Conservation (phyloP, 2,888 invertebrate genomes). For the Meiosimyza platycephala region DNA sequence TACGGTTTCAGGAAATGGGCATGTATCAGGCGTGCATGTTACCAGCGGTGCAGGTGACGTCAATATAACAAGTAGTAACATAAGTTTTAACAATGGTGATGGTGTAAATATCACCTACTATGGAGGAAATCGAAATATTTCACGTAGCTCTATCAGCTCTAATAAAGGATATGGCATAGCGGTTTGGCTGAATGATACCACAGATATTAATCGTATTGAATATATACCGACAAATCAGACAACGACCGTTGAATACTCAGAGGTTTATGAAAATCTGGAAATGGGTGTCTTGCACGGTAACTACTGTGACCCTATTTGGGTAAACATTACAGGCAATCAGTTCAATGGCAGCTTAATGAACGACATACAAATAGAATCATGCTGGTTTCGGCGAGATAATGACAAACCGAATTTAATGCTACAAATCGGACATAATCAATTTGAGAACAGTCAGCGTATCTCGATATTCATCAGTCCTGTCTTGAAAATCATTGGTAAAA, state of each 20-base stretch:
- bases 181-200: constrained; percentile 89
- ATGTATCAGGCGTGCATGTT: constrained; percentile 91
- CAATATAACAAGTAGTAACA: constrained; percentile 89
- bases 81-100: constrained; percentile 92
- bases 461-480: constrained; percentile 85
- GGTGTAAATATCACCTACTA: constrained; percentile 96
- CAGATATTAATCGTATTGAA: constrained; percentile 72
- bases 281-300: constrained; percentile 93
- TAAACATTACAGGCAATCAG: constrained; percentile 93
- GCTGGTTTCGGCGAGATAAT: constrained; percentile 72
- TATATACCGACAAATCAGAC: constrained; percentile 86
- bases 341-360: constrained; percentile 84
- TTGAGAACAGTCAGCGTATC: constrained; percentile 80
- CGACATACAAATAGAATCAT: constrained; percentile 85
- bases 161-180: constrained; percentile 91
- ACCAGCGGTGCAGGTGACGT: constrained; percentile 93
- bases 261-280: constrained; percentile 87
- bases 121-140: constrained; percentile 93
- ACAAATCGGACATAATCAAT: constrained; percentile 88
- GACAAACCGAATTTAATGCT: constrained; percentile 70
- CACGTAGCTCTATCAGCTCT: constrained; percentile 84
- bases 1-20: constrained; percentile 86
- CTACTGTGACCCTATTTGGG: constrained; percentile 84
- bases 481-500: constrained; percentile 79
- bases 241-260: constrained; percentile 86